Evolutionary conservation across 2,797 vertebrate genomes (phyloP), one percentile per base, ranked within the genome.

Genomic region (Schizopygopsis malacanthus): DNA sequence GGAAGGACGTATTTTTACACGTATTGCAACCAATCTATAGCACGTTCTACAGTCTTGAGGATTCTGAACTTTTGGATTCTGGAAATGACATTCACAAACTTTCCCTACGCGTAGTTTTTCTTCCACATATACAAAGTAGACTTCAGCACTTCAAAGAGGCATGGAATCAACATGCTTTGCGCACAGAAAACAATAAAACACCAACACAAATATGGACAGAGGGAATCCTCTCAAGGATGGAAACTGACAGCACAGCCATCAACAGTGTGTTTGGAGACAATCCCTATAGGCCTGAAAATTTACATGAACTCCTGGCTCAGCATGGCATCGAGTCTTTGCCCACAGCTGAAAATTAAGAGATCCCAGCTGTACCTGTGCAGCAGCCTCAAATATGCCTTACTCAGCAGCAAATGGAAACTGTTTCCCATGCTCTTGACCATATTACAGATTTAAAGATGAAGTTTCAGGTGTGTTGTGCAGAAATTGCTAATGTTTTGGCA

Each of bases 261-360:
- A 87, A 83, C 80, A 85, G 87, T 83, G 82, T 87, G 22, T 90
- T 90, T 85, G 75, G 87, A 41, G 87, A 83, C 79, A 50, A 87
- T 83, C 79, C 76, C 13, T 86, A 87, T 79, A 85, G 79, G 0
- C 6, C 16, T 13, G 82, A 82, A 69, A 81, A 85, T 47, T 33
- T 87, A 3, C 84, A 90, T 15, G 85, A 82, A 10, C 6, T 88
- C 12, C 79, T 88, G 0, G 75, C 39, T 3, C 85, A 87, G 54
- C 16, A 84, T 83, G 88, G 72, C 56, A 89, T 76, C 84, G 7
- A 84, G 22, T 20, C 71, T 50, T 45, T 89, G 52, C 63, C 83
- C 20, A 56, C 28, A 22, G 41, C 63, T 77, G 79, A 89, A 65
- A 70, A 86, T 43, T 50, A 85, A 72, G 73, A 76, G 9, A 54